Evolutionary conservation across 1,140 invertebrate species (phyloP), one percentile per base, ranked within the genome.

Genomic region (Hypsibius dujardini): DNA sequence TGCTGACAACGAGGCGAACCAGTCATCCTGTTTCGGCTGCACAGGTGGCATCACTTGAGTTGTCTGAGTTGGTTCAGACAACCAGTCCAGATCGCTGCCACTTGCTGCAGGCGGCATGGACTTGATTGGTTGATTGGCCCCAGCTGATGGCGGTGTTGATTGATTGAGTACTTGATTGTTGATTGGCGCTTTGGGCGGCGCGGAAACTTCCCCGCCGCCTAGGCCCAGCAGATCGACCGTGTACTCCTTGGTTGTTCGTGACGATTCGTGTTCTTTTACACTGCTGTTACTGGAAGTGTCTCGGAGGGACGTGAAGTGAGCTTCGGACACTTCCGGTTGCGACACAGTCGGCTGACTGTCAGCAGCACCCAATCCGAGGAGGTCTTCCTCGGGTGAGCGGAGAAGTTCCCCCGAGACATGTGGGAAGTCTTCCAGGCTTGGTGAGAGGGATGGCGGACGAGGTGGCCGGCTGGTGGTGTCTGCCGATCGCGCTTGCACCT

Each of bases 11-110:
- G 81, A 78, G 81, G 81, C 80, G 84, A 84, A 59, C 74, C 75
- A 76, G 88, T 81, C 77, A 84, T 84, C 72, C 87, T 86, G 77
- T 88, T 86, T 12, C 88, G 82, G 80, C 88, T 87, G 80, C 88
- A 86, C 72, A 86, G 85, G 78, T 12, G 50, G 50, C 50, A 12
- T 56, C 7, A 56, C 50, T 56, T 7, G 50, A 56, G n/a, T n/a
- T 56, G 50, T 28, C 0, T 28, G 28, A 28, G 28, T 28, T 28
- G 28, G 28, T 28, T 28, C 28, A 28, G 28, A 28, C 28, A 28
- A 28, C 28, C 28, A 28, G 28, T 28, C 28, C 28, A 28, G 28
- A 28, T 28, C 28, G 28, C 28, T 28, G 28, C 28, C 28, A 28
- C 28, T 28, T 28, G 28, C 28, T 28, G 28, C 28, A 28, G 28